A percentile compares a stretch with the other conserved stretches of the same genome.
Conservation (phyloP, 2,888 invertebrate species). For the Metellina segmentata region DNA sequence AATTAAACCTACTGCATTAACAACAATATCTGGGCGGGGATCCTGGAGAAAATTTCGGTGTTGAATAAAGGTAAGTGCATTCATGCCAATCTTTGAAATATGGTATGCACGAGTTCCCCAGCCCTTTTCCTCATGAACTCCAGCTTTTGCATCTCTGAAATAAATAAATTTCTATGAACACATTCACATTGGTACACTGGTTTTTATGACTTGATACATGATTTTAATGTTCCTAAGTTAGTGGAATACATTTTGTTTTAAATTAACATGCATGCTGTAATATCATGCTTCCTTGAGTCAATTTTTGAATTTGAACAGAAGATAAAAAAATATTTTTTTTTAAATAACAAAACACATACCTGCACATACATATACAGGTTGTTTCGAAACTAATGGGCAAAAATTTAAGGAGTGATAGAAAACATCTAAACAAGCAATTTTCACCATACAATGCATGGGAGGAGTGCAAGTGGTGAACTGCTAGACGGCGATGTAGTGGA, state of each 20-base stretch:
- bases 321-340: background rate
- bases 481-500: no score
- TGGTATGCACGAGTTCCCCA: slow-evolving; percentile 86
- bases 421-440: no score
- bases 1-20: slow-evolving; percentile 83
- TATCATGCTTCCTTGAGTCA: background rate
- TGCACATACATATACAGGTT: no score
- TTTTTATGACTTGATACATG: no score
- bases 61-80: slow-evolving; percentile 86
- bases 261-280: no score
- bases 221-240: no score
- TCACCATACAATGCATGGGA: no score
- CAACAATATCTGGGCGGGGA: slow-evolving; percentile 84
- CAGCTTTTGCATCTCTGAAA: slow-evolving; percentile 82
- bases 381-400: no score
- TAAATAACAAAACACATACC: background rate
- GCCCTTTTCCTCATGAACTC: slow-evolving; percentile 82
- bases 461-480: no score
- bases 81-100: slow-evolving; percentile 88
- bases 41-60: slow-evolving; percentile 84
- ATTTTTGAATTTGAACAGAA: background rate
- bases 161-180: background rate
- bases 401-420: no score
- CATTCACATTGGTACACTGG: no score
- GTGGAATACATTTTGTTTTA: no score